A percentile compares a stretch with the other conserved stretches of the same genome.
Conservation (phyloP, 1,140 invertebrate genomes). For the Condylostylus longicornis region DNA sequence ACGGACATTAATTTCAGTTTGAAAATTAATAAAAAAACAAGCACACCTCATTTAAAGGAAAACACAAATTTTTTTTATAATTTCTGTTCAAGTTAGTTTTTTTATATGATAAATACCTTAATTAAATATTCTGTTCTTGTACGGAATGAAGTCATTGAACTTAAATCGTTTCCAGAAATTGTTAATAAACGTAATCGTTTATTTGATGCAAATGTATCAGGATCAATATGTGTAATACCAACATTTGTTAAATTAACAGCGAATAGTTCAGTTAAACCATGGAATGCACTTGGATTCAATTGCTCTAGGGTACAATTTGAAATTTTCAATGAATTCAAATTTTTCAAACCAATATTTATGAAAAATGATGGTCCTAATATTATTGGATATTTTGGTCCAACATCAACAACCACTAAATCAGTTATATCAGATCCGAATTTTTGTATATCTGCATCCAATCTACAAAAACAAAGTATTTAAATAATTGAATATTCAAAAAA, state of each 20-base stretch:
- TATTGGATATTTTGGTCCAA: constrained; percentile 37
- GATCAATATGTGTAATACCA: constrained; percentile 42
- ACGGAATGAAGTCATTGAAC: constrained; percentile 23
- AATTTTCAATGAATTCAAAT: constrained; percentile 40
- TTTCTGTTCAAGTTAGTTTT: not conserved
- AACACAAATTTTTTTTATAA: not conserved
- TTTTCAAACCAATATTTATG: constrained; percentile 39
- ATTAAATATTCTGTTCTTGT: constrained; percentile 17
- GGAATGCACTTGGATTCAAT: constrained; percentile 43
- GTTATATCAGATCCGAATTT: constrained; percentile 42
- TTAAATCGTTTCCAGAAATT: constrained; percentile 51
- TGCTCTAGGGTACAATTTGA: constrained; percentile 39
- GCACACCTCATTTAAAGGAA: not conserved
- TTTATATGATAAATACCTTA: too few species aligned
- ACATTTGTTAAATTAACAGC: constrained; percentile 51
- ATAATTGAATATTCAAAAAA: not conserved
- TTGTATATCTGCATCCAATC: constrained; percentile 40
- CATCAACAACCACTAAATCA: constrained; percentile 41
- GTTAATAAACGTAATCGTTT: constrained; percentile 45
- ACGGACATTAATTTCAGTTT: constrained; percentile 24
- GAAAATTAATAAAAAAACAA: not conserved
- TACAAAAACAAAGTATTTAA: constrained; percentile 2
- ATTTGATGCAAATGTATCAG: constrained; percentile 48
- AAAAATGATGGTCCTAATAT: constrained; percentile 39
- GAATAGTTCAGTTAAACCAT: constrained; percentile 45